Base-by-base conservation (phyloP, 2,113 vertebrate species). In the Willisornis vidua region DNA sequence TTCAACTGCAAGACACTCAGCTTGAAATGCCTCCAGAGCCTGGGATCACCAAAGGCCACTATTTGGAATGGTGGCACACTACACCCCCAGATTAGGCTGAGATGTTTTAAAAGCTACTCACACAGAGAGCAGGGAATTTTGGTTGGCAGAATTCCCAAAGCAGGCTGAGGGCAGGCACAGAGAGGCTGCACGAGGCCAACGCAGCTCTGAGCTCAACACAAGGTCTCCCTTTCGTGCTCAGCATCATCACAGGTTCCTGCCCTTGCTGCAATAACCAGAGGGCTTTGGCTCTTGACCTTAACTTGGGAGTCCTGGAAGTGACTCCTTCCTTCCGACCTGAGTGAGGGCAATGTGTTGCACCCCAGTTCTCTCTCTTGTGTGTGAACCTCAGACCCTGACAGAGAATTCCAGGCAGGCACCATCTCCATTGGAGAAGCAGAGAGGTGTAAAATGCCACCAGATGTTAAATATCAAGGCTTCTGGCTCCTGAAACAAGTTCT, bases 61-160 rank as follows among this genome's bases (percentile, higher is more conserved):
- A 72, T 72, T 15, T 35, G 68, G 54, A 93, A 72, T 29, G 39
- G 80, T 72, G 70, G 46, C 65, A 91, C 22, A 33, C 28, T 67
- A 57, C 65, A 82, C 18, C 52, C 39, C 52, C 25, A 71, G 65
- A 63, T 85, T 35, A 92, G 68, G 45, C 45, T 45, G 73, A 67
- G 72, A 51, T 59, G 61, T 92, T 95, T 73, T 52, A 89, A 92
- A 85, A 73, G n/a, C 43, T 89, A 39, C 91, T 95, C 66, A 45
- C 68, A 59, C 35, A 41, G 84, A 10, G 52, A 95, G 66, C 6
- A 3, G 66, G 45, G 77, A 94, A 82, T 85, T 91, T 85, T 82
- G 31, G 13, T 82, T 94, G 93, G 94, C 94, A 73, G 49, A 67
- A 89, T n/a, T 75, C 95, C 94, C 85, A 82, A 87, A 67, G n/a